Evolutionary conservation across 2,797 vertebrate species (phyloP), one percentile per base, ranked within the genome.

Genomic region (Clarias pachynema): DNA sequence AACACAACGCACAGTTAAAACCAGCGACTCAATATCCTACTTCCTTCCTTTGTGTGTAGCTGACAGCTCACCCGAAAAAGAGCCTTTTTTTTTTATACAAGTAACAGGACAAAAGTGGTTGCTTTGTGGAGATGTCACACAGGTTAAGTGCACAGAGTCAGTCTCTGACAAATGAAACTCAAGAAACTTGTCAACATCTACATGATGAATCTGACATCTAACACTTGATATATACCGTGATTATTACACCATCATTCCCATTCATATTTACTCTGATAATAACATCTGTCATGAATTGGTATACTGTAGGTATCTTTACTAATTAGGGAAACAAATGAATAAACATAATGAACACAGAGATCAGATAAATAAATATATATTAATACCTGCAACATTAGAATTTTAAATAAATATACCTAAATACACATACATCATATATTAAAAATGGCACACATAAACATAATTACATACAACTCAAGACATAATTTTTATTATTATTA

Each of bases 1-100:
- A 96, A 96, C 95, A 96, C 89, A 84, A 87, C 86, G 84, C 90
- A 92, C 91, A 94, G 92, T 90, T 91, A 91, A 89, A 93, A 83
- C 85, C 15, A 72, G 95, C 93, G 95, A 96, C 94, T 94, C 94
- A 94, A 96, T 96, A 95, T 94, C 93, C 91, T 83, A 90, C 95
- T 96, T 96, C 95, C 95, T 95, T 93, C 91, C 78, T 90, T 93
- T 95, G 95, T 95, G 93, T 94, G 92, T 92, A 44, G 84, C 82
- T 96, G 95, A 95, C 94, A 88, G 92, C 90, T 91, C 90, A 85
- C 84, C 34, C 0, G 77, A 79, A 86, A 85, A 88, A 87, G 90
- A 92, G 90, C 91, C 88, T 93, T 93, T 92, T 94, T 94, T 90
- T 93, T 93, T 31, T 31, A 31, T 90, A 91, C 87, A 66, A 87